These are phyloP conservation scores for Notamacropus eugenii DNA, from an alignment of 2,797 vertebrate species.

Conservation along the genomic window DNA sequence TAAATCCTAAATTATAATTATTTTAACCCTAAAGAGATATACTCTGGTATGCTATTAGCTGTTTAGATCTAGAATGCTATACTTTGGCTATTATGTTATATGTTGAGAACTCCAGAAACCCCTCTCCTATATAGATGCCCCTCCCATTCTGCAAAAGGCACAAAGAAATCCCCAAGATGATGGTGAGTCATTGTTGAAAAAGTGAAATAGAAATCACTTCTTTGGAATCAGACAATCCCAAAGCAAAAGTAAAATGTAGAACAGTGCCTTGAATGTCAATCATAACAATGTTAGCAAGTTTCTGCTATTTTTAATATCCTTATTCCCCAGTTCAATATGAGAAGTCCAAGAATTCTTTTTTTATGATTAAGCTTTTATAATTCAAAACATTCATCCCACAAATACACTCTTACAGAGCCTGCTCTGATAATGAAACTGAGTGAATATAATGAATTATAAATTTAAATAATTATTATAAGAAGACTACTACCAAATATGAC, in stretches of 20 bases:
- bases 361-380: conserved; percentile 38
- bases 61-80: not conserved
- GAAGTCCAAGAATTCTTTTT: conserved; percentile 50
- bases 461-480: conserved; percentile 48
- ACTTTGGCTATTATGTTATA: not conserved
- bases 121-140: not conserved
- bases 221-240: conserved; percentile 30
- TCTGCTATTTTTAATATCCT: conserved; percentile 65
- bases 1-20: not conserved
- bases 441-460: not conserved
- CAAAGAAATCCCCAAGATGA: not conserved
- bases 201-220: conserved; percentile 50
- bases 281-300: conserved; percentile 21
- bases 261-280: not conserved
- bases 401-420: conserved; percentile 22
- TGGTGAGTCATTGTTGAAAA: conserved; percentile 51
- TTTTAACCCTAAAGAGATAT: conserved; percentile 18
- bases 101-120: not conserved
- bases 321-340: conserved; percentile 56
- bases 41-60: conserved; percentile 4
- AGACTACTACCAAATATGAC: not conserved
- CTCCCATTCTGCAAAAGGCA: conserved; percentile 15
- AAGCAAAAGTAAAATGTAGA: not conserved
- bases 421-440: conserved; percentile 24
- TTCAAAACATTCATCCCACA: conserved; percentile 54